These are phyloP conservation scores for Mimachlamys varia DNA, from an alignment of 2,888 invertebrate genomes.

Conservation along the genomic window DNA sequence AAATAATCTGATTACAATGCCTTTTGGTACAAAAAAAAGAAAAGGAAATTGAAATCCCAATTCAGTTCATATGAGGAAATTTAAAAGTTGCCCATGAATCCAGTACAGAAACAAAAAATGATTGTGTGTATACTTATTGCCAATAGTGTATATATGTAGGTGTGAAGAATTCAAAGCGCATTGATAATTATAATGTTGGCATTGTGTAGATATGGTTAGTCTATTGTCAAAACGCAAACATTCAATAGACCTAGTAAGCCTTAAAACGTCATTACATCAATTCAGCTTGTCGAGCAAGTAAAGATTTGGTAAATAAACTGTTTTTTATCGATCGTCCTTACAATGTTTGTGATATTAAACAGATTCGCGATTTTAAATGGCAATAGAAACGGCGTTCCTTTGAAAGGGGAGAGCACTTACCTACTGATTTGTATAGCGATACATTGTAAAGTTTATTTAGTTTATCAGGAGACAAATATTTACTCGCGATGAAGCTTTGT, in stretches of 20 bases:
- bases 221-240: constrained; percentile 25
- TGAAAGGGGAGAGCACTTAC: neutral
- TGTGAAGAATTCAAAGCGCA: neutral
- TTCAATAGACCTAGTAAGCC: neutral
- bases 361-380: neutral
- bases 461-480: neutral
- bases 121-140: neutral
- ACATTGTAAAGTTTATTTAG: constrained; percentile 1
- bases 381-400: neutral
- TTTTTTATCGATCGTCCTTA: neutral
- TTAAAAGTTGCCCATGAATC: no score
- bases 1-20: no score
- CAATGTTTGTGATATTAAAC: neutral
- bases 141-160: neutral
- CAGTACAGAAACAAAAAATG: neutral
- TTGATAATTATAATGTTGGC: neutral
- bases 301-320: neutral
- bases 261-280: neutral
- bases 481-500: neutral
- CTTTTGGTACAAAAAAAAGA: no score
- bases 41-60: no score
- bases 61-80: no score
- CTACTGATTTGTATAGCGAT: neutral
- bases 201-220: neutral
- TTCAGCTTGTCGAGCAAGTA: neutral